A percentile compares a stretch with the other conserved stretches of the same genome.
phyloP scores from a whole-genome alignment of 1,140 invertebrate genomes.

The Brachionus rubens region DNA sequence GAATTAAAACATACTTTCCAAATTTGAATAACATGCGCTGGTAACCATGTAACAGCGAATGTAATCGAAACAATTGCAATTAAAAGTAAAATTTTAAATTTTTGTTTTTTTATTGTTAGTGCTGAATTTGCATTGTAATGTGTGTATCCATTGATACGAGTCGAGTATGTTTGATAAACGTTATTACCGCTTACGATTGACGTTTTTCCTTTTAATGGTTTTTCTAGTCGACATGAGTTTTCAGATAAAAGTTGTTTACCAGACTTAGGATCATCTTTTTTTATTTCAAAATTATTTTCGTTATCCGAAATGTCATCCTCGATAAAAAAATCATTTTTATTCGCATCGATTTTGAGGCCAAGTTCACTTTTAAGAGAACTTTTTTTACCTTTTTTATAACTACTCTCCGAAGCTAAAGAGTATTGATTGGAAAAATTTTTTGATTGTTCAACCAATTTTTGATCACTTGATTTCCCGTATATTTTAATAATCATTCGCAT shows the following conservation, averaged over 20 bases:
- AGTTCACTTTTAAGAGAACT: too few relatives aligned
- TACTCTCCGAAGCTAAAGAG: too few relatives aligned
- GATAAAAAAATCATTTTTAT: too few relatives aligned
- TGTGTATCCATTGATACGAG: background rate
- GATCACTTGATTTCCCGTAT: conserved; percentile 15
- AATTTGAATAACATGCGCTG: conserved; percentile 47
- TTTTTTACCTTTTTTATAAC: too few relatives aligned
- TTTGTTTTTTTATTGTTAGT: conserved; percentile 24
- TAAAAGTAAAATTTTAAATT: conserved; percentile 23
- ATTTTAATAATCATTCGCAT: conserved; percentile 49
- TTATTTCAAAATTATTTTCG: background rate
- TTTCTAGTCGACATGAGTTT: too few relatives aligned
- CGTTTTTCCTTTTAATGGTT: too few relatives aligned
- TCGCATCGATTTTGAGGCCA: too few relatives aligned
- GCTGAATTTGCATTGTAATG: background rate
- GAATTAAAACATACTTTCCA: conserved; percentile 46
- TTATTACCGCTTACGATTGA: background rate
- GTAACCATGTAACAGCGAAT: conserved; percentile 46
- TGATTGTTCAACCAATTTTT: conserved; percentile 10
- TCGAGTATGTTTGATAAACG: background rate
- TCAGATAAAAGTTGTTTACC: too few relatives aligned
- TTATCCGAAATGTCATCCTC: too few relatives aligned
- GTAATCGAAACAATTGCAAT: conserved; percentile 42
- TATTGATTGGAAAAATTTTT: conserved; percentile 31
- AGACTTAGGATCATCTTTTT: background rate